phyloP scores from a whole-genome alignment of 2,113 vertebrate species.

The Loxodonta africana region DNA sequence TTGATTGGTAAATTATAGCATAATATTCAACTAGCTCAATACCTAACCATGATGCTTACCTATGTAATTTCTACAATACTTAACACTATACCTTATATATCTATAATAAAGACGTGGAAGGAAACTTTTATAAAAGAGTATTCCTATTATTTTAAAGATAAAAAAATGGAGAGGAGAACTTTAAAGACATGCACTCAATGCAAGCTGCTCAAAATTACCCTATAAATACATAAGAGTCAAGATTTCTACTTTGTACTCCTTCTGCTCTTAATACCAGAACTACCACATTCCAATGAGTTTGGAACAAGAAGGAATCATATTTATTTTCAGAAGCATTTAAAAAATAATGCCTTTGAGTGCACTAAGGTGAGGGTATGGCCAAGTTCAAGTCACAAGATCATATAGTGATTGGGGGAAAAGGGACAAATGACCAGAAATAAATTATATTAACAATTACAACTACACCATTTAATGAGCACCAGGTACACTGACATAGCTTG shows the following conservation, averaged over 20 bases:
- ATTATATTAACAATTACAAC: no score
- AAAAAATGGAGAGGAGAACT: background rate
- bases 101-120: background rate
- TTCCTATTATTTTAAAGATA: background rate
- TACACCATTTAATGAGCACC: no score
- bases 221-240: background rate
- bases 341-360: background rate
- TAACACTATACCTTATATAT: background rate
- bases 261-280: background rate
- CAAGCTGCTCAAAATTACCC: background rate
- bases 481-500: no score
- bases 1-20: background rate
- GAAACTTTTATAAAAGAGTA: background rate
- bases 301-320: background rate
- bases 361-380: background rate
- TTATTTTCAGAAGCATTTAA: background rate
- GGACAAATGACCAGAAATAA: no score
- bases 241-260: background rate
- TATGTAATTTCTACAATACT: background rate
- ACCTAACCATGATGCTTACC: background rate
- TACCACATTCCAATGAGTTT: background rate
- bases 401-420: no score
- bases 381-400: no score
- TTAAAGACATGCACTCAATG: background rate
- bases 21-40: background rate